Base-by-base conservation (phyloP, 2,888 invertebrate genomes). In the Torymus auratus region DNA sequence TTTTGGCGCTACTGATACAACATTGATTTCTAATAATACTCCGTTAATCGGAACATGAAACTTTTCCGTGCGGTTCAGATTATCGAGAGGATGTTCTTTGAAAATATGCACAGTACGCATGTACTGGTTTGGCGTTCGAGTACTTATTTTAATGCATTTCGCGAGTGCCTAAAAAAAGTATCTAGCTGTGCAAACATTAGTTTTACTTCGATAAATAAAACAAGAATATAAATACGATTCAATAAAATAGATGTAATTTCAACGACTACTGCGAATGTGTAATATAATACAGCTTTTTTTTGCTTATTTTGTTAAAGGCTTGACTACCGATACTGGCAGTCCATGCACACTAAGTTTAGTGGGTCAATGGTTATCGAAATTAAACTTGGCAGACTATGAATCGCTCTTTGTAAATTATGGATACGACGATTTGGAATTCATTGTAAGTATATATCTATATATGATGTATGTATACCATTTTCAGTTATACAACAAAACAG, bases 361-460 rank as follows among this genome's bases (percentile, higher is more conserved):
- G 14, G 96, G 96, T 58, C 94, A 95, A 73, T 96, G 98, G 95
- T 91, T 98, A 78, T 93, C 95, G 11, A 93, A 93, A 73, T 92
- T 96, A 15, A 95, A 95, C 2, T 92, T 98, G 85, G 93, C 94
- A 55, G 96, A 98, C 89, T 96, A 97, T 88, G 96, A 96, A 88
- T 94, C 95, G n/a, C 92, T 95, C 70, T 95, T 99, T 85, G 91
- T 95, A 83, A 95, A 95, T 85, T 96, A 96, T 87, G 99, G 99
- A 52, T 98, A 95, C 89, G 98, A 99, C 91, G 96, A 98, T 91
- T 93, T 96, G 80, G 95, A 97, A 86, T 98, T 97, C 92, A 92
- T 99, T 93, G 98, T 98, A 91, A 95, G 96, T 94, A 86, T 82
- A 56, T 41, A 62, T 13, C 20, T 20, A n/a, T 10, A 53, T 56